A percentile compares a stretch with the other conserved stretches of the same genome.
Conservation (phyloP, 92 coral and sea anemone species). For the Actinostola sp. region DNA sequence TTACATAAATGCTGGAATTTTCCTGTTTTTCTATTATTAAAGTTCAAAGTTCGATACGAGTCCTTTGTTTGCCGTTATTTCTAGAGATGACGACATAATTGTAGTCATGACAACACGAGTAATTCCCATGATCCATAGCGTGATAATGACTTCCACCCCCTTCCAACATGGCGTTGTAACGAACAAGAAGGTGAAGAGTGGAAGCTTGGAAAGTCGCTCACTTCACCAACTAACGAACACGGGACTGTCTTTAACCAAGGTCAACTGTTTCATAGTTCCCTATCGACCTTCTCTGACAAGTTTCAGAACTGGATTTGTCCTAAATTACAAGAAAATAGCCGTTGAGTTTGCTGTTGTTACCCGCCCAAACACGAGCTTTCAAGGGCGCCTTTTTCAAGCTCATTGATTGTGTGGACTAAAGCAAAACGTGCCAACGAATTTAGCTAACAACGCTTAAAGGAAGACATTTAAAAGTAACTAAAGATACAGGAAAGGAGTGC, state of each 20-base stretch:
- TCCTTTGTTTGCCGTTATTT: slow-evolving; percentile 21
- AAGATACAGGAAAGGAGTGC: slow-evolving; percentile 13
- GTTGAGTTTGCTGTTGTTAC: neutral
- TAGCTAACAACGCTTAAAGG: neutral
- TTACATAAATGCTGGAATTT: too few species aligned
- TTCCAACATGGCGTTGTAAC: slow-evolving; percentile 40
- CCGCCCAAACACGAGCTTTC: slow-evolving; percentile 33
- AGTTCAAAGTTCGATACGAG: neutral
- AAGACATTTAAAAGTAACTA: neutral
- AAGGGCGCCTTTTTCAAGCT: slow-evolving; percentile 14
- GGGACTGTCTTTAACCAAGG: neutral
- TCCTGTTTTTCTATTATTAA: neutral
- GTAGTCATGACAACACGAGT: slow-evolving; percentile 70
- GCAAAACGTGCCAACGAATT: neutral
- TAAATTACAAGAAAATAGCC: neutral
- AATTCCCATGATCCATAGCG: slow-evolving; percentile 65
- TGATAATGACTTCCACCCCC: slow-evolving; percentile 11
- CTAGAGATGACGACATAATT: slow-evolving; percentile 54
- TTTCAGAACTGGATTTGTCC: slow-evolving; percentile 22
- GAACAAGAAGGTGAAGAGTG: neutral
- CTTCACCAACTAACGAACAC: neutral
- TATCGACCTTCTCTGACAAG: neutral
- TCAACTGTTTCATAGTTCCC: neutral
- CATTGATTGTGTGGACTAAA: slow-evolving; percentile 1
- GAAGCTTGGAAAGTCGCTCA: slow-evolving; percentile 49